Conservation (phyloP, 2,888 invertebrate genomes). For the Dendrolimus pini region DNA sequence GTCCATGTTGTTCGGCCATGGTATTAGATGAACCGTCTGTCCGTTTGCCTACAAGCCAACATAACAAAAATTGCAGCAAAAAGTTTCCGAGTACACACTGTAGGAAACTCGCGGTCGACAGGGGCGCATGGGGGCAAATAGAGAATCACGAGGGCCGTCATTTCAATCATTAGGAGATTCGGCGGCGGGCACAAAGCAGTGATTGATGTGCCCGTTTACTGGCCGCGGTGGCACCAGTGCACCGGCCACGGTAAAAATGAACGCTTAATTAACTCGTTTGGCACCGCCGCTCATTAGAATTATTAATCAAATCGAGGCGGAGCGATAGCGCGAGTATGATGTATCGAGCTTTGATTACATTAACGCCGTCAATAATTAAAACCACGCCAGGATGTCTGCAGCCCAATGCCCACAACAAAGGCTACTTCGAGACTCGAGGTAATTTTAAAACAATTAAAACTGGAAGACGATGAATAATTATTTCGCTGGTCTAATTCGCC, state of each 20-base stretch:
- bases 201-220: conserved; percentile 74
- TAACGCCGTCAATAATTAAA: conserved; percentile 71
- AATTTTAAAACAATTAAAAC: background rate
- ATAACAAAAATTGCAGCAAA: no score
- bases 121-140: background rate
- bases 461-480: background rate
- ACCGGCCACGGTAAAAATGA: conserved; percentile 49
- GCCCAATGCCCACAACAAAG: conserved; percentile 24
- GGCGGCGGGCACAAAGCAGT: conserved; percentile 69
- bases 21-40: no score
- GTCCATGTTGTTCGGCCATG: no score
- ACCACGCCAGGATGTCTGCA: conserved; percentile 58
- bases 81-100: no score
- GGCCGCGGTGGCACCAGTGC: conserved; percentile 56
- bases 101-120: background rate
- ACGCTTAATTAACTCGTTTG: conserved; percentile 76
- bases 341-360: conserved; percentile 75
- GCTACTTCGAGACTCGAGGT: conserved; percentile 6
- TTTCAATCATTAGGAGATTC: conserved; percentile 71
- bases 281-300: conserved; percentile 74
- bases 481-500: background rate
- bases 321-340: conserved; percentile 70
- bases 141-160: conserved; percentile 27
- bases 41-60: no score
- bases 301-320: conserved; percentile 74